Base-by-base conservation (phyloP, 2,113 vertebrate species). In the Entelurus aequoreus region DNA sequence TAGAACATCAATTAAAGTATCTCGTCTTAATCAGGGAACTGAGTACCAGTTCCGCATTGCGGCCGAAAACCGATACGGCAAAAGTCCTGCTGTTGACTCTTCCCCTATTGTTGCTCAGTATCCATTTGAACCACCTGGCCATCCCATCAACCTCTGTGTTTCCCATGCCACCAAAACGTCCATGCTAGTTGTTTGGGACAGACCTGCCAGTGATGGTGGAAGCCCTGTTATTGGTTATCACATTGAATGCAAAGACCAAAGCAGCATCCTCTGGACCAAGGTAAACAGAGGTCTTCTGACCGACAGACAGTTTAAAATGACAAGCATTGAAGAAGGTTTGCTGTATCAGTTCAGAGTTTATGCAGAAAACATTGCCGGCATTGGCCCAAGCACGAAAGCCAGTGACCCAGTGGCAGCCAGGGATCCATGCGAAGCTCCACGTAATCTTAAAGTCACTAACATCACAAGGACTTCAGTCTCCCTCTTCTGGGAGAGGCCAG, bases 1-100 rank as follows among this genome's bases (percentile, higher is more conserved):
- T 78, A 95, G 97, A 81, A 95, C 95, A 82, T 95, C 96, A 53
- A 90, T 98, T 75, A 98, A 98, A 87, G 90, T 97, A 67, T 63
- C 80, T 59, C 92, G 92, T 51, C 90, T 99, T 42, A 90, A 48
- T 74, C 94, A 95, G 75, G 94, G 95, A 74, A 93, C 88, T 69
- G 97, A 99, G 71, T 99, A 98, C 90, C 96, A 97, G 76, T 99
- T 99, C 92, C 94, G 96, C 59, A 86, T 99, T 69, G 93, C 91
- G 83, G 94, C 97, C 83, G 97, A 99, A 89, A 99, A 99, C 76
- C 93, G 97, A 62, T 99, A 97, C 63, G 97, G 97, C 36, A 99
- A 93, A 85, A 98, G 97, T 62, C 80, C 86, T 73, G 92, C 92
- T 1, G 71, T 84, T 35, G 93, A 95, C 49, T 95, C 95, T 66